A percentile compares a stretch with the other conserved stretches of the same genome.
These are phyloP conservation scores for Pogoniulus pusillus DNA, from an alignment of 2,797 vertebrate genomes.

Conservation along the genomic window DNA sequence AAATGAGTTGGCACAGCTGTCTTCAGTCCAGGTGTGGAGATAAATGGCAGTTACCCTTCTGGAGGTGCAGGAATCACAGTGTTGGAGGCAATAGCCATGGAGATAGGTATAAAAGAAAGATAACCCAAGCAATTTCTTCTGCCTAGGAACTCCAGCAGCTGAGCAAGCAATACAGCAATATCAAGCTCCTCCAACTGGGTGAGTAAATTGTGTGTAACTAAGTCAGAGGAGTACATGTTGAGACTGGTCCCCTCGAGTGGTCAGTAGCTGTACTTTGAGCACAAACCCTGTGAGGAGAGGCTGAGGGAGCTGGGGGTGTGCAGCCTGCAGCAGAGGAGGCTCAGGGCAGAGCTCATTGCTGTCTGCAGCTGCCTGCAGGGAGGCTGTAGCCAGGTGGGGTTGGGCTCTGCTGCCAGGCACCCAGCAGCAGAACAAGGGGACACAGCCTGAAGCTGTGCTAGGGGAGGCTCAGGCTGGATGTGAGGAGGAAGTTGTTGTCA, in stretches of 20 bases:
- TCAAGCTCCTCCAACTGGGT: constrained; percentile 62
- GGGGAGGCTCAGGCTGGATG: no score
- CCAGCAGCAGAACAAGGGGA: no score
- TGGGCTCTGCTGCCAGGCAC: no score
- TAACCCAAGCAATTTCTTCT: background rate
- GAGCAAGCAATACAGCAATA: constrained; percentile 63
- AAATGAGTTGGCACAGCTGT: background rate
- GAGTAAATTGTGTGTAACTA: background rate
- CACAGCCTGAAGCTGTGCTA: no score
- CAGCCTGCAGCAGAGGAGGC: no score
- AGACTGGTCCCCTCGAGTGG: background rate
- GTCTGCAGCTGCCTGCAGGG: no score
- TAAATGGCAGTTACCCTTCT: background rate
- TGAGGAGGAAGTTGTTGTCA: no score
- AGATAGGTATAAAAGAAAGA: background rate
- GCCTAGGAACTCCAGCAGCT: constrained; percentile 66
- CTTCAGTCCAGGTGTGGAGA: background rate
- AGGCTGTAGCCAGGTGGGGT: no score
- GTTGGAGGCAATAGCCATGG: background rate
- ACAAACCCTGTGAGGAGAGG: no score
- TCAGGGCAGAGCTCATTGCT: no score
- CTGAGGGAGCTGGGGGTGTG: no score
- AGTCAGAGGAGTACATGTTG: background rate
- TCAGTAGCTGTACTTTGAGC: background rate
- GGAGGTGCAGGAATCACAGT: background rate